These are phyloP conservation scores for Loris lydekkerianus DNA, from an alignment of 2,797 vertebrate species.

Conservation along the genomic window DNA sequence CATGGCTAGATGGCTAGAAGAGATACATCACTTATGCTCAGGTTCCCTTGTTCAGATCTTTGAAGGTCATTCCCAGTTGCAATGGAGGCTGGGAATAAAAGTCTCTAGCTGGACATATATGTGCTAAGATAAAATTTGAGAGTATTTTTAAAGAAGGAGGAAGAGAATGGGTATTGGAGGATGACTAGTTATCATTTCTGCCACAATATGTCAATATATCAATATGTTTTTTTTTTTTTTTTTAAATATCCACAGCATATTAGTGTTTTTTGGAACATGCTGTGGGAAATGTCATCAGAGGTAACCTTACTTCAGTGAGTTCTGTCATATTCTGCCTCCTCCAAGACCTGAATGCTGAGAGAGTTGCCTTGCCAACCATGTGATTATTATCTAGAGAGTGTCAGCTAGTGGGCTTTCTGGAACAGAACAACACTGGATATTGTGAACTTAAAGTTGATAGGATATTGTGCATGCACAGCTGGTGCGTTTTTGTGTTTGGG, in stretches of 20 bases:
- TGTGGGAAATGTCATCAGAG: background rate
- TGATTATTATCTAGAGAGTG: background rate
- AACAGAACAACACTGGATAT: background rate
- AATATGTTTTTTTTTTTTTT: too few relatives aligned
- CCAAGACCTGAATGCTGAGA: background rate
- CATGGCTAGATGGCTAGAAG: background rate
- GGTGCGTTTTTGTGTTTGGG: slow-evolving; percentile 21
- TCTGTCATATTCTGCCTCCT: background rate
- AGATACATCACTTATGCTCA: background rate
- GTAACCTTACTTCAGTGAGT: background rate
- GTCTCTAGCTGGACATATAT: background rate
- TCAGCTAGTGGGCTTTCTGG: background rate
- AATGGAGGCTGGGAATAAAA: background rate
- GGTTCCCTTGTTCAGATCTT: background rate
- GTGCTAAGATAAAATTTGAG: background rate
- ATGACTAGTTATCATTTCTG: background rate
- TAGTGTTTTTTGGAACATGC: background rate
- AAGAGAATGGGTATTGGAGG: background rate
- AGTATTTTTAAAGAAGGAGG: slow-evolving; percentile 1
- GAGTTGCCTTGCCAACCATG: background rate
- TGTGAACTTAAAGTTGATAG: background rate
- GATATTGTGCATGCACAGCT: background rate
- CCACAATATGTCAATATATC: background rate
- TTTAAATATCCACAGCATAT: background rate
- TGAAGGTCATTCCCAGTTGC: background rate